Evolutionary conservation across 2,113 vertebrate genomes (phyloP).

Genomic region (Trichomycterus rosablanca): DNA sequence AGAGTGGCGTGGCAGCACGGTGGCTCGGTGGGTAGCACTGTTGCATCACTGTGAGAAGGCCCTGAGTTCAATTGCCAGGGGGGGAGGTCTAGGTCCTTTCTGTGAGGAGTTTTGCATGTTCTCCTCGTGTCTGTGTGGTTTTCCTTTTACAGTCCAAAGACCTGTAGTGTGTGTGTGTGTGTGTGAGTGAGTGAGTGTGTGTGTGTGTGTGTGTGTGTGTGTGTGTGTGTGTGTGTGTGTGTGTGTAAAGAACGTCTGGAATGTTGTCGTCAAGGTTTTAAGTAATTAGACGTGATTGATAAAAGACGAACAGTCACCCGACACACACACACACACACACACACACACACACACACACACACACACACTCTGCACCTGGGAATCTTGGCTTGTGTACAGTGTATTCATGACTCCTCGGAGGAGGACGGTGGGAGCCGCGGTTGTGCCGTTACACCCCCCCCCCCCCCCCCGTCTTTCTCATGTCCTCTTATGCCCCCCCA

Average conservation of each 20-base stretch:
- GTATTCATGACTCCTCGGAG: conserved; percentile 53
- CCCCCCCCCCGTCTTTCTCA: conserved; percentile 3
- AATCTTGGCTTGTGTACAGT: conserved; percentile 61
- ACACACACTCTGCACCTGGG: conserved; percentile 64
- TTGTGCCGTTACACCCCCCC: conserved; percentile 3
- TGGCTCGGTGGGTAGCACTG: no score
- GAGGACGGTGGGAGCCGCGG: conserved; percentile 28
- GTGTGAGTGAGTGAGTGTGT: no score
- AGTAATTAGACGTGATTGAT: conserved; percentile 76
- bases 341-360: conserved; percentile 27
- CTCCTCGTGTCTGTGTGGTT: neutral
- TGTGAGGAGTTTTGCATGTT: no score
- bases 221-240: conserved; percentile 8
- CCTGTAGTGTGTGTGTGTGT: neutral
- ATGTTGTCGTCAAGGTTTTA: conserved; percentile 62
- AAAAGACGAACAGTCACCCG: conserved; percentile 68
- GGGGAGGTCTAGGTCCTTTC: no score
- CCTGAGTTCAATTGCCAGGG: neutral
- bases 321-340: conserved; percentile 28
- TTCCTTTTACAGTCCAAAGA: neutral
- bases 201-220: conserved; percentile 6
- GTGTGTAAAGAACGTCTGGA: conserved; percentile 51
- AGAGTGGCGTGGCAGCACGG: no score
- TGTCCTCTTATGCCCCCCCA: conserved; percentile 6
- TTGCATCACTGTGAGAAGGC: no score